phyloP scores from a whole-genome alignment of 1,140 invertebrate genomes.

The Achatina immaculata region DNA sequence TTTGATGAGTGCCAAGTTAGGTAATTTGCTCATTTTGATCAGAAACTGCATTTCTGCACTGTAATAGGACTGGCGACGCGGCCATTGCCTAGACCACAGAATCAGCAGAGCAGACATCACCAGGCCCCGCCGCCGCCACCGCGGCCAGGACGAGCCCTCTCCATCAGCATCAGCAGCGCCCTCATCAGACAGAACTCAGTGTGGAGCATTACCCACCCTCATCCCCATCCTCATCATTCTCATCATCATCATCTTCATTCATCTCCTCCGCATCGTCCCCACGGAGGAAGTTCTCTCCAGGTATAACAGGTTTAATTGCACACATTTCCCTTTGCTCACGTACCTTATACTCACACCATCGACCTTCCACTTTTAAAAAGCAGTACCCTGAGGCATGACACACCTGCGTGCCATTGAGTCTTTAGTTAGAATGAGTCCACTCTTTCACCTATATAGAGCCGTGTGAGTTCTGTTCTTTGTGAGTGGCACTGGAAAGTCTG shows the following conservation, averaged over 20 bases:
- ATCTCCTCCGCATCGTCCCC: background rate
- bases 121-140: background rate
- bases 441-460: too few species aligned
- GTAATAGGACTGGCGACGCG: background rate
- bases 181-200: slow-evolving; percentile 10
- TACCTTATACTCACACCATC: background rate
- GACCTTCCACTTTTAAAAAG: background rate
- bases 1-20: too few species aligned
- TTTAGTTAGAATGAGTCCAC: too few species aligned
- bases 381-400: background rate
- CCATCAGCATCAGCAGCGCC: background rate
- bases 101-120: background rate
- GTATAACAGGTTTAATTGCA: background rate
- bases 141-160: too few species aligned
- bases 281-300: background rate
- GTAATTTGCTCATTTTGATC: too few species aligned
- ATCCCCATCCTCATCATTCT: background rate
- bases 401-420: background rate
- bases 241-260: background rate
- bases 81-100: background rate
- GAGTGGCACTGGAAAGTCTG: too few species aligned
- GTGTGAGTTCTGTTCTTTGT: too few species aligned
- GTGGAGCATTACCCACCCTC: slow-evolving; percentile 21
- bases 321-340: too few species aligned
- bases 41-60: too few species aligned